Evolutionary conservation across 2,888 invertebrate species (phyloP).

Genomic region (Blastobasis adustella): DNA sequence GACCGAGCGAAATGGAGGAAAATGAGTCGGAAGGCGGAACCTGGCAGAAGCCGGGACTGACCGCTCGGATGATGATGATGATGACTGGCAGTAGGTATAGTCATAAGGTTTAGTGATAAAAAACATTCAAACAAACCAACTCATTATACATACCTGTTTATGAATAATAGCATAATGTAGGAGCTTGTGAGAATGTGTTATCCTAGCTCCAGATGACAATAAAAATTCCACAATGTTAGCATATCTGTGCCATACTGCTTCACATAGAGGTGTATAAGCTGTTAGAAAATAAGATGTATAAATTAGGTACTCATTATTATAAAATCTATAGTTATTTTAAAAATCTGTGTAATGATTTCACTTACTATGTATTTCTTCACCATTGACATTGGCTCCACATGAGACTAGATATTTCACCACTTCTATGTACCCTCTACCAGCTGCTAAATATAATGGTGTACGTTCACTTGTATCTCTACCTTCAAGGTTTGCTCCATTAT

Average conservation of each 20-base stretch:
- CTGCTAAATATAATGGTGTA: conserved; percentile 67
- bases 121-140: no score
- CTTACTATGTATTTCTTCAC: conserved; percentile 79
- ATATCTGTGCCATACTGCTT: conserved; percentile 80
- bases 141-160: conserved; percentile 52
- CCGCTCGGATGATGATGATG: no score
- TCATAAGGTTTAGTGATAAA: no score
- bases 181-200: conserved; percentile 81
- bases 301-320: not conserved
- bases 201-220: conserved; percentile 78
- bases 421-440: conserved; percentile 50
- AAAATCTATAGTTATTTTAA: no score
- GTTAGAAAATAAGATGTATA: conserved; percentile 8
- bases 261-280: conserved; percentile 81
- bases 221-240: conserved; percentile 74
- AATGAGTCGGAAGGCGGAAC: no score
- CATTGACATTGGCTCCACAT: conserved; percentile 77
- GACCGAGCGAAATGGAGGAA: no score
- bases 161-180: conserved; percentile 80
- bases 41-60: no score
- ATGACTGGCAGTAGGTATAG: no score
- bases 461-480: conserved; percentile 75
- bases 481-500: conserved; percentile 73
- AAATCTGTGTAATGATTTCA: not conserved
- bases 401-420: conserved; percentile 71